phyloP scores from a whole-genome alignment of 2,113 vertebrate genomes.

The Microtus ochrogaster region DNA sequence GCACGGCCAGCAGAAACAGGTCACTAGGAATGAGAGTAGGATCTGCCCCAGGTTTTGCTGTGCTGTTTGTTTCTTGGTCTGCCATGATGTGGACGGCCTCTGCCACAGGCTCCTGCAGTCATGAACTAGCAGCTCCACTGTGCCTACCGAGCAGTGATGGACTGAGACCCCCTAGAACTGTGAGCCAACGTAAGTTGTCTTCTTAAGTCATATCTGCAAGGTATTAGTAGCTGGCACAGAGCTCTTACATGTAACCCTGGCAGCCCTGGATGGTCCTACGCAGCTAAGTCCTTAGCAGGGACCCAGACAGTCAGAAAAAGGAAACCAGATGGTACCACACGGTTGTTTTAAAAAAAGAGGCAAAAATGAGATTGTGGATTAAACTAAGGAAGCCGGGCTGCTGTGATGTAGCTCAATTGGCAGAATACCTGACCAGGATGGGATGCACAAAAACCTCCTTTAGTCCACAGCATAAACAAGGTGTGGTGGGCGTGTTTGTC shows the following conservation, averaged over 20 bases:
- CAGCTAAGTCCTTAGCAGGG: neutral
- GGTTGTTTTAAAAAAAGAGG: neutral
- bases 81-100: neutral
- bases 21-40: neutral
- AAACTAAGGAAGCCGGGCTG: neutral
- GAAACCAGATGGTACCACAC: neutral
- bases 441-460: neutral
- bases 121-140: neutral
- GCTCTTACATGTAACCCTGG: neutral
- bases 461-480: neutral
- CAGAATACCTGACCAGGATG: neutral
- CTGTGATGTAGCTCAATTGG: neutral
- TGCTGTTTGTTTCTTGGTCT: neutral
- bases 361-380: neutral
- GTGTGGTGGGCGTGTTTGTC: too few relatives aligned
- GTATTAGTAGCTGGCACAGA: neutral
- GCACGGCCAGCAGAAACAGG: too few relatives aligned
- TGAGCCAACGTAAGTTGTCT: neutral
- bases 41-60: neutral
- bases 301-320: neutral
- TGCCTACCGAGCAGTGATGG: neutral
- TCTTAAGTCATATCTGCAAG: neutral
- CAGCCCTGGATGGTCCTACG: neutral
- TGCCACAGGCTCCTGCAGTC: neutral
- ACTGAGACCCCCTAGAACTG: neutral